These are phyloP conservation scores for Gnathonemus echidnorhynchus DNA, from an alignment of 2,113 vertebrate genomes.

Conservation along the genomic window DNA sequence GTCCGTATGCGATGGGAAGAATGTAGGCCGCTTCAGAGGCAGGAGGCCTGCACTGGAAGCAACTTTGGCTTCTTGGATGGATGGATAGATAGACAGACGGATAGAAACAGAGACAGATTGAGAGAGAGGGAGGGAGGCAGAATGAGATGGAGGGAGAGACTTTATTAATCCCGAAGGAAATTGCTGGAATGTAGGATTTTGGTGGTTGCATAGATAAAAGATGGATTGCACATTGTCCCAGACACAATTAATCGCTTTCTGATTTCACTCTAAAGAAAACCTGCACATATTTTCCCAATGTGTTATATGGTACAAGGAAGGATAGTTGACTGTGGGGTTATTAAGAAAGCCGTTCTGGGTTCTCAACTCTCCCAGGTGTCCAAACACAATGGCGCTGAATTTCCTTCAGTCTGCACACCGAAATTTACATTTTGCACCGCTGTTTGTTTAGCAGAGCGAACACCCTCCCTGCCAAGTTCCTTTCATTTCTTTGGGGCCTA, in stretches of 20 bases:
- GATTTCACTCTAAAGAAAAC: background rate
- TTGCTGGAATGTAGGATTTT: background rate
- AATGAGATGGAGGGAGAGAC: background rate
- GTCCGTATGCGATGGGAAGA: constrained; percentile 18
- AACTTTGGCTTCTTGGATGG: background rate
- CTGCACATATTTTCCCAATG: background rate
- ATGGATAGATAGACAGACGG: background rate
- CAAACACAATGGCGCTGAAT: constrained; percentile 40
- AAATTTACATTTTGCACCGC: constrained; percentile 51
- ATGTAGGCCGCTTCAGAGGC: background rate
- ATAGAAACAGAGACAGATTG: background rate
- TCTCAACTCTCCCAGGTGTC: constrained; percentile 50
- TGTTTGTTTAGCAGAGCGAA: constrained; percentile 53
- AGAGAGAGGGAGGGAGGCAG: background rate
- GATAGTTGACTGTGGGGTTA: background rate
- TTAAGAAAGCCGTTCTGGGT: constrained; percentile 5
- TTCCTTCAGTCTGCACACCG: constrained; percentile 41
- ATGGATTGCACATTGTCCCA: background rate
- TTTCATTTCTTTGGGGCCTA: constrained; percentile 44
- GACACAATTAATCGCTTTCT: background rate
- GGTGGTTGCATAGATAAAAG: background rate
- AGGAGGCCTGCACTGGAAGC: background rate
- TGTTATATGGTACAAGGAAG: background rate
- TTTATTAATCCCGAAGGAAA: background rate
- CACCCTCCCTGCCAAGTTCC: constrained; percentile 55